These are phyloP conservation scores for Leuciscus waleckii DNA, from an alignment of 2,797 vertebrate species.

Conservation along the genomic window DNA sequence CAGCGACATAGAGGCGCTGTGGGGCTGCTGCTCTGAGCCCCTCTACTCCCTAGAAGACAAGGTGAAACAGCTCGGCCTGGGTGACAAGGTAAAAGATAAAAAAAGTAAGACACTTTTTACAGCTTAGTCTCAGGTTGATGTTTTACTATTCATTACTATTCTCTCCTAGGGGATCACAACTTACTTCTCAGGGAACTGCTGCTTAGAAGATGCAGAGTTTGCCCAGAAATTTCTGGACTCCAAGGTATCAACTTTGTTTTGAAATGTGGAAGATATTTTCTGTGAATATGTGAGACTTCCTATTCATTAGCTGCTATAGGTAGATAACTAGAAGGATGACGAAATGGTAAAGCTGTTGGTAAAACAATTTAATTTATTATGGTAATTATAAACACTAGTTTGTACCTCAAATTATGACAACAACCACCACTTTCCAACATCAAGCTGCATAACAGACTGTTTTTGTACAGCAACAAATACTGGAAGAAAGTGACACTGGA, in stretches of 20 bases:
- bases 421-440: not conserved
- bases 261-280: not conserved
- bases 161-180: constrained; percentile 85
- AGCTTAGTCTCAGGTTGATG: not conserved
- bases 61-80: constrained; percentile 88
- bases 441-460: not conserved
- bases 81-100: constrained; percentile 79
- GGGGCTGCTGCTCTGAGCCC: constrained; percentile 80
- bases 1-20: constrained; percentile 79
- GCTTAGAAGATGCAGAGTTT: constrained; percentile 88
- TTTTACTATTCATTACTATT: constrained; percentile 22
- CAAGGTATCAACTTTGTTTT: constrained; percentile 74
- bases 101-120: not conserved
- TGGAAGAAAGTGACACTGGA: not conserved
- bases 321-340: not conserved
- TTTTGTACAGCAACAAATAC: not conserved
- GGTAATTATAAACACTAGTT: not conserved
- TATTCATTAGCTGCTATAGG: not conserved
- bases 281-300: not conserved
- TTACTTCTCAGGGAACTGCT: constrained; percentile 92
- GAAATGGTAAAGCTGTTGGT: not conserved
- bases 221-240: constrained; percentile 91
- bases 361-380: not conserved
- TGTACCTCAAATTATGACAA: not conserved
- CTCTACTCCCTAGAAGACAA: constrained; percentile 87